phyloP scores from a whole-genome alignment of 2,113 vertebrate species.

The Falcunculus frontatus region DNA sequence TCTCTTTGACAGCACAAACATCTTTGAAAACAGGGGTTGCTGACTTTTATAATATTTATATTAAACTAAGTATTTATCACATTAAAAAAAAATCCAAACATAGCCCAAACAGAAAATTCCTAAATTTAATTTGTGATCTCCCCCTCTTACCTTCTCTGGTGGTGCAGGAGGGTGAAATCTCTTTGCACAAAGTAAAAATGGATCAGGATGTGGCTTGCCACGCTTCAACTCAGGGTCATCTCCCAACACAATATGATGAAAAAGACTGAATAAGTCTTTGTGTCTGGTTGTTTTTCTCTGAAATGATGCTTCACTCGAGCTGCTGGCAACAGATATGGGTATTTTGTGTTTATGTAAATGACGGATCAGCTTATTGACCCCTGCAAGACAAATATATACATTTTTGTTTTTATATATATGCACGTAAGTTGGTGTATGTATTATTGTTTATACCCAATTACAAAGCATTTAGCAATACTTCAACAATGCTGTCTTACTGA shows the following conservation, averaged over 20 bases:
- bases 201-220: constrained; percentile 85
- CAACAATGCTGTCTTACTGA: not conserved
- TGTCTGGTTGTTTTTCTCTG: constrained; percentile 80
- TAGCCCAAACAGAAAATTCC: not conserved
- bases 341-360: constrained; percentile 79
- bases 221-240: constrained; percentile 84
- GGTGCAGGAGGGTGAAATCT: constrained; percentile 79
- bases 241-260: constrained; percentile 84
- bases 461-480: not conserved
- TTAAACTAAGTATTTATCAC: not conserved
- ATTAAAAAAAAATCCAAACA: not conserved
- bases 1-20: not conserved
- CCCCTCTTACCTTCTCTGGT: constrained; percentile 74
- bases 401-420: not conserved
- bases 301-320: constrained; percentile 76
- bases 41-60: not conserved
- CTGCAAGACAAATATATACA: constrained; percentile 49
- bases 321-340: constrained; percentile 86
- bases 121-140: not conserved
- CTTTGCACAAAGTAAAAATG: constrained; percentile 84
- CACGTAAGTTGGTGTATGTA: not conserved
- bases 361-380: constrained; percentile 79
- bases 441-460: not conserved
- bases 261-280: constrained; percentile 79
- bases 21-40: not conserved